phyloP scores from a whole-genome alignment of 64 coral and sea anemone genomes.

The Porites australiensis region DNA sequence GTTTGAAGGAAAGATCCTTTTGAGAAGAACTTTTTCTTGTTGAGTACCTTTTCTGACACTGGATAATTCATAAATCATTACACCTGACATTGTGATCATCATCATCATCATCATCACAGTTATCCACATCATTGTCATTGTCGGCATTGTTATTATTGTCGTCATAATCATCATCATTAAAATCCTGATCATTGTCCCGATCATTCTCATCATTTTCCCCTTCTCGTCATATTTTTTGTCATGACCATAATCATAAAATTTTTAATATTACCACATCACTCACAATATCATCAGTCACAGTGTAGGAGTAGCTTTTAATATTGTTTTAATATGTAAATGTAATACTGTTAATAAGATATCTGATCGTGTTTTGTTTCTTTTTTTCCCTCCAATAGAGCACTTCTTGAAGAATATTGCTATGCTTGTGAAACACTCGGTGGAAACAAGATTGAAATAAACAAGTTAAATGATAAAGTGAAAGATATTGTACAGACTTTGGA shows the following conservation, averaged over 20 bases:
- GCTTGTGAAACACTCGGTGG: slow-evolving; percentile 4
- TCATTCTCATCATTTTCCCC: no score
- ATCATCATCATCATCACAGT: no score
- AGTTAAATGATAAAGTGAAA: slow-evolving; percentile 65
- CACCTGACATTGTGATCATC: no score
- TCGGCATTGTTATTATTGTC: no score
- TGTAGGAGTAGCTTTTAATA: no score
- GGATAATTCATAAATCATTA: neutral
- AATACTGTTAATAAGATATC: neutral
- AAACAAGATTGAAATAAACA: slow-evolving; percentile 14
- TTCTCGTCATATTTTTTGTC: no score
- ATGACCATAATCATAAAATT: no score
- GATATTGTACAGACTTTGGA: slow-evolving; percentile 41
- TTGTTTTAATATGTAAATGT: neutral
- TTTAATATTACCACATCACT: no score
- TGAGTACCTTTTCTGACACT: slow-evolving; percentile 16
- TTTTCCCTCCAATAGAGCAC: neutral
- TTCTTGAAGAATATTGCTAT: slow-evolving; percentile 64
- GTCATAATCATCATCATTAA: no score
- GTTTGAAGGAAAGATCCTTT: slow-evolving; percentile 33
- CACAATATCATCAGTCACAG: no score
- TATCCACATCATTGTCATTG: no score
- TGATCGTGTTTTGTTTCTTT: neutral
- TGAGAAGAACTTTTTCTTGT: slow-evolving; percentile 2
- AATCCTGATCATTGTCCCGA: no score